Conservation (phyloP, 2,888 invertebrate species). For the Tuberolachnus salignus region DNA sequence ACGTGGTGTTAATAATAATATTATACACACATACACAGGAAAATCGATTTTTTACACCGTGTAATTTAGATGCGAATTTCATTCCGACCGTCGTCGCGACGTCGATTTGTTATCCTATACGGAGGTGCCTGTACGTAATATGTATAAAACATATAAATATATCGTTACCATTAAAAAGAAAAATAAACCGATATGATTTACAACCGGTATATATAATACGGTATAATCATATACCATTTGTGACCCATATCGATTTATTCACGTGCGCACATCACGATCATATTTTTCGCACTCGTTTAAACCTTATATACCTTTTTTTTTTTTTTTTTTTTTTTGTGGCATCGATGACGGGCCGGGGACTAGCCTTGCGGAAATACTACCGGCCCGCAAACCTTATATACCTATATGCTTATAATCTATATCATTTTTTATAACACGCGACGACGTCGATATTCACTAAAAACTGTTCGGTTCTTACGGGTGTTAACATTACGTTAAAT, state of each 20-base stretch:
- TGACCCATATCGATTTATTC: constrained; percentile 32
- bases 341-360: too few relatives aligned
- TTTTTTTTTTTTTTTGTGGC: too few relatives aligned
- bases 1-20: too few relatives aligned
- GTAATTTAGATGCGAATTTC: constrained; percentile 11
- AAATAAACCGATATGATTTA: constrained; percentile 4
- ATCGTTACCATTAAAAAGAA: constrained; percentile 6
- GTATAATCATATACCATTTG: constrained; percentile 7
- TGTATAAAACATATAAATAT: background rate
- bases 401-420: background rate
- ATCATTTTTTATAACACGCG: background rate
- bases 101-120: background rate
- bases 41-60: constrained; percentile 16
- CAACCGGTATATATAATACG: constrained; percentile 14
- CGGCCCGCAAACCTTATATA: too few relatives aligned
- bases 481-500: background rate
- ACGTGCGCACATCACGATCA: constrained; percentile 3
- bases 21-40: background rate
- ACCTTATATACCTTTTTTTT: too few relatives aligned
- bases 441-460: too few relatives aligned
- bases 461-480: too few relatives aligned
- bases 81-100: background rate
- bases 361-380: too few relatives aligned
- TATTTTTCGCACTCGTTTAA: background rate
- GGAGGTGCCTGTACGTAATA: too few relatives aligned